Evolutionary conservation across 2,113 vertebrate genomes (phyloP).

Genomic region (Salvelinus sp.): DNA sequence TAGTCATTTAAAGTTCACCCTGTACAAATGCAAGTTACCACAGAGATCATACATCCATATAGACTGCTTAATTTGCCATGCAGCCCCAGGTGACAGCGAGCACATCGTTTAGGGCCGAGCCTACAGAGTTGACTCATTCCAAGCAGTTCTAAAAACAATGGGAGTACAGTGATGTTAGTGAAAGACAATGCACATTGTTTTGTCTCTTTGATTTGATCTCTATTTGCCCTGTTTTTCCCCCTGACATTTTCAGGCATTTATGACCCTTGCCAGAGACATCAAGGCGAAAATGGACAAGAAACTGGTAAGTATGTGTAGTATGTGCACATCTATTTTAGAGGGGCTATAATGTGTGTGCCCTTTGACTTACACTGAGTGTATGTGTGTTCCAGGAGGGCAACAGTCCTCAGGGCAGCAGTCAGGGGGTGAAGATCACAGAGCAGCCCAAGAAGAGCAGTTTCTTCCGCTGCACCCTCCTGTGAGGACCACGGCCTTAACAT

Average conservation of each 20-base stretch:
- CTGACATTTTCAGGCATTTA: slow-evolving; percentile 83
- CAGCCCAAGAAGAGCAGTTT: slow-evolving; percentile 95
- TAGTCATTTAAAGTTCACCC: too few relatives aligned
- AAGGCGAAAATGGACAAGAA: slow-evolving; percentile 99
- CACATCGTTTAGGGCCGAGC: too few relatives aligned
- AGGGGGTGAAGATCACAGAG: slow-evolving; percentile 90
- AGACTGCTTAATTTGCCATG: too few relatives aligned
- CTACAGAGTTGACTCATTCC: too few relatives aligned
- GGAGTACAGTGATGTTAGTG: too few relatives aligned
- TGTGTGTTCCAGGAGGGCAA: slow-evolving; percentile 84
- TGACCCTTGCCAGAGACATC: slow-evolving; percentile 96
- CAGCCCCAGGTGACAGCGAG: too few relatives aligned
- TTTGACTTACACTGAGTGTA: not conserved
- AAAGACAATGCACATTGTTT: too few relatives aligned
- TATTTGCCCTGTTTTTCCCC: not conserved
- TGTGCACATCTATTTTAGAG: not conserved
- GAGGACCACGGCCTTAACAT: slow-evolving; percentile 79
- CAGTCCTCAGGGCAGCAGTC: slow-evolving; percentile 90
- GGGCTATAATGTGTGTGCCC: not conserved
- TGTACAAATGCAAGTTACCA: too few relatives aligned
- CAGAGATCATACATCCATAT: too few relatives aligned
- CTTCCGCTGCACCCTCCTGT: slow-evolving; percentile 94
- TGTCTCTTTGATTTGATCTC: too few relatives aligned
- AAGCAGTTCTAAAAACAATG: too few relatives aligned
- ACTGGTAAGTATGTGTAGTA: slow-evolving; percentile 80